Evolutionary conservation across 2,797 vertebrate genomes (phyloP).

Genomic region (Heliangelus exortis): DNA sequence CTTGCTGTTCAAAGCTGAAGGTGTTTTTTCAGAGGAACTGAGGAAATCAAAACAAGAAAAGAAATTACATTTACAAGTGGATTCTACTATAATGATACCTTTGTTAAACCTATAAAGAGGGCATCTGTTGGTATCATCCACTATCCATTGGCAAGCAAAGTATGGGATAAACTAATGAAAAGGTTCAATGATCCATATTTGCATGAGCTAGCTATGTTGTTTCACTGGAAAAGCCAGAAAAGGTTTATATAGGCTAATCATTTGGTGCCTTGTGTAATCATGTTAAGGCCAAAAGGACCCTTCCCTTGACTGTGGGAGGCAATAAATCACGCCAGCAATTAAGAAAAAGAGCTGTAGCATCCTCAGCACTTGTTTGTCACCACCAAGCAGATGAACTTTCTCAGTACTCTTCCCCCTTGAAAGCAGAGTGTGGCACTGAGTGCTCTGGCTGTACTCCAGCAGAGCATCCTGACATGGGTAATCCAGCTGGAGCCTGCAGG

Average conservation of each 20-base stretch:
- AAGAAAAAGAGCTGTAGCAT: background rate
- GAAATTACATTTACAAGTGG: background rate
- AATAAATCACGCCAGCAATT: slow-evolving; percentile 1
- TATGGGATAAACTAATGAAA: background rate
- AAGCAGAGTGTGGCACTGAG: background rate
- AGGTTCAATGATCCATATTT: background rate
- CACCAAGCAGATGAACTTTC: background rate
- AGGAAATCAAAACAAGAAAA: slow-evolving; percentile 14
- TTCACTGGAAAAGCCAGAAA: background rate
- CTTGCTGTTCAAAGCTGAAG: background rate
- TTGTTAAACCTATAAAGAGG: background rate
- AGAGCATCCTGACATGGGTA: background rate
- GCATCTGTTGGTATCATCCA: background rate
- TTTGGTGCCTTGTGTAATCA: background rate
- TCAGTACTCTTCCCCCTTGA: background rate
- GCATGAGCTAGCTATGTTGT: background rate
- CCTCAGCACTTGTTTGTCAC: background rate
- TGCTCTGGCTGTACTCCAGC: slow-evolving; percentile 5
- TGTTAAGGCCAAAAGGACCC: background rate
- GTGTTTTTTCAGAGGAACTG: background rate
- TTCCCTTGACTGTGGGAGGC: background rate
- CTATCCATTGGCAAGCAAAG: background rate
- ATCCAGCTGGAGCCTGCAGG: background rate
- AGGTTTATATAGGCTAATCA: background rate
- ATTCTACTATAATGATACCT: background rate